Evolutionary conservation across 2,797 vertebrate species (phyloP).

Genomic region (Galago senegalensis): DNA sequence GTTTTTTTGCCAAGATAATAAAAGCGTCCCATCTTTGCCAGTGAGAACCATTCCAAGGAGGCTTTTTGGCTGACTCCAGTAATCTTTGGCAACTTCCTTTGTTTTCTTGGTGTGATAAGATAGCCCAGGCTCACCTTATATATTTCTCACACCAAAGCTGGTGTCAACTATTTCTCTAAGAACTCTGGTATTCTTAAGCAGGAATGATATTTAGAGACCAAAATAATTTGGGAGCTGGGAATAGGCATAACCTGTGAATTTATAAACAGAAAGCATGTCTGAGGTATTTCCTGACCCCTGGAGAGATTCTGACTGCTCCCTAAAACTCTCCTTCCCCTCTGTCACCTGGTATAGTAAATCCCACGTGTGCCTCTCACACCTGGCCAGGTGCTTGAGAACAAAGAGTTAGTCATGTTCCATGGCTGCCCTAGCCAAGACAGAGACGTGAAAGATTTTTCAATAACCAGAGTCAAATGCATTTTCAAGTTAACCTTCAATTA

Average conservation of each 20-base stretch:
- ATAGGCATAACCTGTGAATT: neutral
- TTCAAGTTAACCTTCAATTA: slow-evolving; percentile 74
- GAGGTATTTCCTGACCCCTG: neutral
- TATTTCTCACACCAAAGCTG: neutral
- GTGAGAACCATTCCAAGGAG: neutral
- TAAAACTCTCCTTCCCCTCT: neutral
- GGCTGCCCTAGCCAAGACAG: neutral
- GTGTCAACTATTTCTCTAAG: neutral
- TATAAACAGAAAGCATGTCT: neutral
- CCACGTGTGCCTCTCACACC: neutral
- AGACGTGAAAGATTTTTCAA: slow-evolving; percentile 37
- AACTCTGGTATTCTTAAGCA: neutral
- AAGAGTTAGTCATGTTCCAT: slow-evolving; percentile 23
- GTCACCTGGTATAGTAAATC: neutral
- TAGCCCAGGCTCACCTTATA: neutral
- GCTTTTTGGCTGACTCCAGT: neutral
- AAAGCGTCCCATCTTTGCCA: neutral
- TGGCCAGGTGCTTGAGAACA: neutral
- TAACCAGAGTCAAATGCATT: slow-evolving; percentile 25
- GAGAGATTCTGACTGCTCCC: neutral
- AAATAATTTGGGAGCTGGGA: neutral
- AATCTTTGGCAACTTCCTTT: neutral
- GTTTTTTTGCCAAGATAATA: neutral
- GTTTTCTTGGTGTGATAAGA: neutral
- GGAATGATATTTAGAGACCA: neutral